Percentiles rank a stretch among this genome's conserved stretches.
Evolutionary conservation across 2,888 invertebrate genomes (phyloP).

Genomic region (Rhogogaster chlorosoma): DNA sequence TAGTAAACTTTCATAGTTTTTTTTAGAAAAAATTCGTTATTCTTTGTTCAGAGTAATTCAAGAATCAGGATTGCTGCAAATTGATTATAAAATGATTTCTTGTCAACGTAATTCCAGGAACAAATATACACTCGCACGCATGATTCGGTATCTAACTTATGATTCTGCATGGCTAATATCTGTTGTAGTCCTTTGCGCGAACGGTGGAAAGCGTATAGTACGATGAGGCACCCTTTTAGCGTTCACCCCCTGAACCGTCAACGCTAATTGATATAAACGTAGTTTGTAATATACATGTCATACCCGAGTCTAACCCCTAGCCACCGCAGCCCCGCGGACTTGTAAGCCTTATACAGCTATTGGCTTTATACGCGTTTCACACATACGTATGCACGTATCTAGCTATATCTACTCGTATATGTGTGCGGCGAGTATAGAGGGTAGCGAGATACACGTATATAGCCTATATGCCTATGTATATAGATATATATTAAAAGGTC

Average conservation of each 20-base stretch:
- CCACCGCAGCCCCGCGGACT: slow-evolving; percentile 53
- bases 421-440: neutral
- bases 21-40: neutral
- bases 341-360: slow-evolving; percentile 39
- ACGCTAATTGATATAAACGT: slow-evolving; percentile 77
- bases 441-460: no score
- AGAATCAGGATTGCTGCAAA: no score
- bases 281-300: slow-evolving; percentile 77
- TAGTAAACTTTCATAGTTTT: neutral
- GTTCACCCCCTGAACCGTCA: slow-evolving; percentile 74
- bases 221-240: slow-evolving; percentile 66
- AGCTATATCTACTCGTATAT: neutral
- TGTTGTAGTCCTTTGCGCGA: neutral
- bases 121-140: no score
- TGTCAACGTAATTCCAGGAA: no score
- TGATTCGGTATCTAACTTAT: neutral
- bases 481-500: neutral
- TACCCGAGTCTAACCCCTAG: slow-evolving; percentile 64
- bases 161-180: neutral
- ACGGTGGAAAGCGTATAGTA: neutral
- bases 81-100: no score
- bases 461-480: no score
- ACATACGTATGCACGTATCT: neutral
- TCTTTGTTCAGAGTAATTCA: neutral
- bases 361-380: neutral